These are phyloP conservation scores for Asobara japonica DNA, from an alignment of 1,140 invertebrate genomes.

Conservation along the genomic window DNA sequence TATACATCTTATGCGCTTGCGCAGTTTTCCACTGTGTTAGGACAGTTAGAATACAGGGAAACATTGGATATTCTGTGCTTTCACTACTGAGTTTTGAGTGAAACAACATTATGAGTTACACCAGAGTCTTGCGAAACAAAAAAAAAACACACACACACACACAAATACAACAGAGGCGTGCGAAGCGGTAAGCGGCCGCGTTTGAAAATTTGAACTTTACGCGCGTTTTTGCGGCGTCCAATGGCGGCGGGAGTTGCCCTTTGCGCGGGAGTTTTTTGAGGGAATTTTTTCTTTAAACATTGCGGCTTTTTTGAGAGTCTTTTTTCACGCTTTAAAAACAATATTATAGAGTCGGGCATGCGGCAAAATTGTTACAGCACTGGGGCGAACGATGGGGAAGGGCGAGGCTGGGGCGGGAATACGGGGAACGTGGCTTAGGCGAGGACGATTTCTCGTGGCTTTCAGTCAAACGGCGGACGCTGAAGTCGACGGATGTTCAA, in stretches of 20 bases:
- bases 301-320: neutral
- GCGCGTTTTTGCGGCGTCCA: too few species aligned
- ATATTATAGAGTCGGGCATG: too few species aligned
- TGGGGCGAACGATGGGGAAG: slow-evolving; percentile 32
- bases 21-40: neutral
- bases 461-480: slow-evolving; percentile 48
- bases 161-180: too few species aligned
- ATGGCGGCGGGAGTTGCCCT: too few species aligned
- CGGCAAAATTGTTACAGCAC: slow-evolving; percentile 20
- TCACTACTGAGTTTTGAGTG: slow-evolving; percentile 13
- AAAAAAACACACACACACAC: too few species aligned
- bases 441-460: slow-evolving; percentile 44
- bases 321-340: too few species aligned
- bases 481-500: slow-evolving; percentile 27
- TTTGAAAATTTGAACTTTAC: too few species aligned
- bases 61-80: neutral
- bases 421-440: slow-evolving; percentile 49
- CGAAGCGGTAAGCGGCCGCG: too few species aligned
- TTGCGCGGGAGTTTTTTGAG: neutral
- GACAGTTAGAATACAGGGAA: neutral
- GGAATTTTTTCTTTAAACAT: neutral
- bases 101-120: neutral
- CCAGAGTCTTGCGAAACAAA: neutral
- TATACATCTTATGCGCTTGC: neutral
- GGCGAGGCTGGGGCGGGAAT: slow-evolving; percentile 40